Evolutionary conservation across 53 echinoderm and acorn worm genomes (phyloP), one percentile per base, ranked within the genome.

Genomic region (Hippasteria phrygiana): DNA sequence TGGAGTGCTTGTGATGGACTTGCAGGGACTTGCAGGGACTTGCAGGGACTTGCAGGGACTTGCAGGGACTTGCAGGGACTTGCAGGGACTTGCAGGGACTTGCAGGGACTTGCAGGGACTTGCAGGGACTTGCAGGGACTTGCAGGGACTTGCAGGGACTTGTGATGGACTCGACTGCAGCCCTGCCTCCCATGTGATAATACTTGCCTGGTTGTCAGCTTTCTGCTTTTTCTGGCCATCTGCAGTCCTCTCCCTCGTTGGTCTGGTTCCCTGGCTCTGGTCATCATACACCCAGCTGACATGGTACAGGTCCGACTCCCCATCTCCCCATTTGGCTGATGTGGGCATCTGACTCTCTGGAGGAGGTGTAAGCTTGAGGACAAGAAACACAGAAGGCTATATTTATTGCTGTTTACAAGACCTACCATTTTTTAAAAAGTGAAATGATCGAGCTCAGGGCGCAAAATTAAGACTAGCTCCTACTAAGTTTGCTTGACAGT

Each of bases 281-380:
- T 85, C 85, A 4, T 85, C 85, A 50, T 85, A 85, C 37, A 85
- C 85, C 85, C 85, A 85, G 36, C 85, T 69, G 34, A 85, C 85
- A 70, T 85, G 85, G 50, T 85, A 85, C 3, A 53, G 85, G 34
- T 85, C 85, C 1, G 85, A 48, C 38, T 71, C 70, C 4, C 47
- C 85, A 38, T 50, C 22, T 13, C 22, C 24, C 71, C 85, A 71
- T 20, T 29, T 65, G 34, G 66, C 5, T 33, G 67, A 17, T 43
- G 71, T 8, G 20, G 70, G 26, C 2, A 8, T 11, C 9, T 36
- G 32, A 22, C 51, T 39, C 14, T 85, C 85, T 48, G 85, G 85
- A 24, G 85, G 71, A 17, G 85, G 85, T n/a, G 85, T 85, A 9
- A 85, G 50, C 85, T 85, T 26, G 11, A 16, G 26, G 11, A 45